These are phyloP conservation scores for roundworm (Caenorhabditis elegans) DNA, from an alignment of 1,140 invertebrate species.

Conservation along the genomic window WBcel235 BX284606.5:14943501-14944000, in stretches of 20 bases:
- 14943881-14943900: conserved; percentile 70
- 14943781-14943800: conserved; percentile 73
- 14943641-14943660: conserved; percentile 67
- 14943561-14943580: conserved; percentile 28
- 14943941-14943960: conserved; percentile 74
- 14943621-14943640: conserved; percentile 69
- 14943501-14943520: not conserved
- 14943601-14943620: not conserved
- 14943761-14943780: conserved; percentile 72
- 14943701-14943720: conserved; percentile 68
- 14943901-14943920: too few species aligned
- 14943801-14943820: conserved; percentile 73
- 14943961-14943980: conserved; percentile 88
- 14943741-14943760: conserved; percentile 72
- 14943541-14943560: conserved; percentile 62
- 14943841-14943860: conserved; percentile 72
- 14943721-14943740: conserved; percentile 68
- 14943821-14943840: conserved; percentile 72
- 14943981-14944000: conserved; percentile 74
- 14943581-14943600: not conserved
- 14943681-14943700: conserved; percentile 67
- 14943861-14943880: conserved; percentile 71
- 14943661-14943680: conserved; percentile 66
- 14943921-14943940: conserved; percentile 66
- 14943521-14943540: not conserved